Conservation (phyloP, 2,888 invertebrate species). For the Allolobophora icterica region DNA sequence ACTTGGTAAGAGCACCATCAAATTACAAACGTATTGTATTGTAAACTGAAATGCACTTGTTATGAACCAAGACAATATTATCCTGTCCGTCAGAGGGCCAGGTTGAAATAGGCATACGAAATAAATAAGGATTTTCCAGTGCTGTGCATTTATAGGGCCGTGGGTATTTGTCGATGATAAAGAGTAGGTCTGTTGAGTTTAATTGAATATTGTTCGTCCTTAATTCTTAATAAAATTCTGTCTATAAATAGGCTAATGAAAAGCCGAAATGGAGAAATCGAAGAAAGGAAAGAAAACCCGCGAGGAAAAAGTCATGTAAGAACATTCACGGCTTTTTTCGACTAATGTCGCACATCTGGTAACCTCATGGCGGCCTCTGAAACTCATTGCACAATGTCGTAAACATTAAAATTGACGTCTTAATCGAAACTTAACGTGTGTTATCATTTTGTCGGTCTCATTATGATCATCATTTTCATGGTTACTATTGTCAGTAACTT, state of each 20-base stretch:
- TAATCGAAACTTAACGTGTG: background rate
- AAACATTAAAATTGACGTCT: background rate
- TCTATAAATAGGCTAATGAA: background rate
- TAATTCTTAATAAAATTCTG: background rate
- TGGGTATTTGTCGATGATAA: too few species aligned
- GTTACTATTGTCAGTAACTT: background rate
- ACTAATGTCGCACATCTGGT: slow-evolving; percentile 5
- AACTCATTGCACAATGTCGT: background rate
- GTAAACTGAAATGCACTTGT: too few species aligned
- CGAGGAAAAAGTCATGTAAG: background rate
- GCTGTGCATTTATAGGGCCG: too few species aligned
- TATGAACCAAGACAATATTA: too few species aligned
- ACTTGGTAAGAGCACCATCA: too few species aligned
- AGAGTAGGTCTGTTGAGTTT: background rate
- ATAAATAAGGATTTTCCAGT: too few species aligned
- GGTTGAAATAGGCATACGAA: too few species aligned
- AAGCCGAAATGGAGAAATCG: slow-evolving; percentile 12
- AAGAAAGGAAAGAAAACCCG: slow-evolving; percentile 21
- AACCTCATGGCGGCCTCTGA: slow-evolving; percentile 14
- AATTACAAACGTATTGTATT: too few species aligned
- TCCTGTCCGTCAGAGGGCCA: too few species aligned
- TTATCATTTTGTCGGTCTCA: background rate
- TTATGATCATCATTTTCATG: background rate
- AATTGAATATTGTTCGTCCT: background rate
- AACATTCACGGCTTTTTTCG: background rate